Percentiles rank a stretch among this genome's conserved stretches.
phyloP scores from a whole-genome alignment of 2,888 invertebrate genomes.

The Parascotia fuliginaria region DNA sequence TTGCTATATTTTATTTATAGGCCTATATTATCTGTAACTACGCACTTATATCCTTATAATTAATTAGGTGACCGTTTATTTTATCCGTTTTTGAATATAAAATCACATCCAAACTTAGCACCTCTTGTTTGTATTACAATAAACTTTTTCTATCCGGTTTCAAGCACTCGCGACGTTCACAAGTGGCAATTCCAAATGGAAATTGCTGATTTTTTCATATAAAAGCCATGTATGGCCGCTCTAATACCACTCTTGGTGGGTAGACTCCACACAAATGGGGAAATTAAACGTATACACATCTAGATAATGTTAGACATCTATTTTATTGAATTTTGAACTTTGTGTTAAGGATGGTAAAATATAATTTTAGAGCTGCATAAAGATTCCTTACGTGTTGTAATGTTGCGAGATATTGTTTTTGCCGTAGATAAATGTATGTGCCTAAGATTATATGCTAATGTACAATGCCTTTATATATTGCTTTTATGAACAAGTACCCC shows the following conservation, averaged over 20 bases:
- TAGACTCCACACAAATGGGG: constrained; percentile 56
- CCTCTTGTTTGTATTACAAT: constrained; percentile 52
- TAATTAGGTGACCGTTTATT: too few relatives aligned
- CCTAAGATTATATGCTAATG: not conserved
- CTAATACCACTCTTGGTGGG: constrained; percentile 54
- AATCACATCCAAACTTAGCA: constrained; percentile 29
- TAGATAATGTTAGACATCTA: constrained; percentile 38
- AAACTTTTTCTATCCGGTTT: constrained; percentile 51
- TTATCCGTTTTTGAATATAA: too few relatives aligned
- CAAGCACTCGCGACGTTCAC: constrained; percentile 41
- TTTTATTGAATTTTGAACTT: constrained; percentile 50
- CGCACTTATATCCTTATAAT: too few relatives aligned
- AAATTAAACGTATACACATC: constrained; percentile 57
- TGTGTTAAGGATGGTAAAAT: constrained; percentile 42
- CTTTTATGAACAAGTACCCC: not conserved
- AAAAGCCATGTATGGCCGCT: constrained; percentile 52
- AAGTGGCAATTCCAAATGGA: constrained; percentile 62
- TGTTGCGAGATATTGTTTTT: constrained; percentile 22
- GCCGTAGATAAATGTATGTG: constrained; percentile 10
- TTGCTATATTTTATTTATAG: too few relatives aligned
- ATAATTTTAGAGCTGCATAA: constrained; percentile 44
- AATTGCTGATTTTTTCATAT: constrained; percentile 67
- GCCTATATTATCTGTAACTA: too few relatives aligned
- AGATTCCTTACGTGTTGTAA: constrained; percentile 33
- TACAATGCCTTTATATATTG: not conserved